Evolutionary conservation across 2,888 invertebrate genomes (phyloP), one percentile per base, ranked within the genome.

Genomic region (Ferdinandea cuprea): DNA sequence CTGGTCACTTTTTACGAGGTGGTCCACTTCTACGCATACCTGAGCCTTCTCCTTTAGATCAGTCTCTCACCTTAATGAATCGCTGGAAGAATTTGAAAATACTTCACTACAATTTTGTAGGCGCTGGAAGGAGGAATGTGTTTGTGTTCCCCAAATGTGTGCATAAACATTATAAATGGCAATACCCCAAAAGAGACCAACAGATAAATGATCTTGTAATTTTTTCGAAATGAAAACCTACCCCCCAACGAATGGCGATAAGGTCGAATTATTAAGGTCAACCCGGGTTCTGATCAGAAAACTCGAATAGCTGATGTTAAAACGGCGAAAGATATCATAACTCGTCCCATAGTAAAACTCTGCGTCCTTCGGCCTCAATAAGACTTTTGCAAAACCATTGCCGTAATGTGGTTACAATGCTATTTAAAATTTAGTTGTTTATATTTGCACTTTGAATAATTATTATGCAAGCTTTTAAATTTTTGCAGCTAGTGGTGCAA

Each of bases 111-210:
- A 52, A 28, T 66, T 83, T 11, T 2, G 40, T 40, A n/a, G 7
- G 8, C 40, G 40, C 2, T 40, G 40, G 40, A 40, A 40, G 2
- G 40, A 40, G 35, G 35, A 35, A 35, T 35, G n/a, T 9, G 35
- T 35, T n/a, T n/a, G n/a, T n/a, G n/a, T n/a, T n/a, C n/a, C n/a
- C n/a, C 9, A 35, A 35, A 9, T 9, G n/a, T 4, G 3, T 35
- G 1, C 35, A 35, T 2, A 35, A 35, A 9, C 65, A 74, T 9
- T 69, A 63, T 11, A 81, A 81, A 35, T 85, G 78, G 66, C 66
- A 73, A 46, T 13, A 37, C 13, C 65, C 76, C 9, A 58, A 73
- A 21, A 9, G n/a, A 3, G 65, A 85, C 37, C 8, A 77, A 0
- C 8, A 66, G 30, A 59, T 52, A 1, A 15, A 59, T 6, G 78